A percentile compares a stretch with the other conserved stretches of the same genome.
phyloP scores from a whole-genome alignment of 2,888 invertebrate genomes.

The Mythimna pallens region DNA sequence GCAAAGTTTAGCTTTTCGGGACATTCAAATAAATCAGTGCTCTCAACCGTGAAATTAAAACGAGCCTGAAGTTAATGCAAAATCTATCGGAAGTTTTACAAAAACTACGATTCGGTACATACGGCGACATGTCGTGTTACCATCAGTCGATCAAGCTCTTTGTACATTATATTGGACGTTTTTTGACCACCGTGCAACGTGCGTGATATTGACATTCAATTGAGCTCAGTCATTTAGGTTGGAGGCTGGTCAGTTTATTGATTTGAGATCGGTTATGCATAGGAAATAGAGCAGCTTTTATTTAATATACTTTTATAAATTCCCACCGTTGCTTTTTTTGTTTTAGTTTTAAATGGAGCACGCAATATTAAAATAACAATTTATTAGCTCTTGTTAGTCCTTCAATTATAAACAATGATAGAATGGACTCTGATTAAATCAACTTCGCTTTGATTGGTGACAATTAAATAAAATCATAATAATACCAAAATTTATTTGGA shows the following conservation, averaged over 20 bases:
- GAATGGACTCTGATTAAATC: background rate
- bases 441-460: too few species aligned
- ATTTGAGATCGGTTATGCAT: background rate
- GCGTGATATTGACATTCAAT: constrained; percentile 43
- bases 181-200: constrained; percentile 37
- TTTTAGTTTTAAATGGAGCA: too few species aligned
- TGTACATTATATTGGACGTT: constrained; percentile 24
- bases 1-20: constrained; percentile 80
- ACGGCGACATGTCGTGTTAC: constrained; percentile 30
- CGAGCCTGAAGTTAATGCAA: constrained; percentile 73
- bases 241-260: constrained; percentile 2
- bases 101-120: constrained; percentile 59
- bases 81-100: constrained; percentile 71
- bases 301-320: background rate
- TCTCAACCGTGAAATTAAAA: constrained; percentile 81
- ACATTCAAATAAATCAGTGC: constrained; percentile 81
- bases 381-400: too few species aligned
- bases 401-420: background rate
- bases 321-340: too few species aligned
- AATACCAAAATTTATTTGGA: too few species aligned
- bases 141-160: constrained; percentile 51
- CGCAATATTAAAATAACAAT: too few species aligned
- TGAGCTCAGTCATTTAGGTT: constrained; percentile 18
- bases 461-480: too few species aligned
- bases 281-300: background rate